Conservation (phyloP, 2,113 vertebrate species). For the Paedocypris sp. region DNA sequence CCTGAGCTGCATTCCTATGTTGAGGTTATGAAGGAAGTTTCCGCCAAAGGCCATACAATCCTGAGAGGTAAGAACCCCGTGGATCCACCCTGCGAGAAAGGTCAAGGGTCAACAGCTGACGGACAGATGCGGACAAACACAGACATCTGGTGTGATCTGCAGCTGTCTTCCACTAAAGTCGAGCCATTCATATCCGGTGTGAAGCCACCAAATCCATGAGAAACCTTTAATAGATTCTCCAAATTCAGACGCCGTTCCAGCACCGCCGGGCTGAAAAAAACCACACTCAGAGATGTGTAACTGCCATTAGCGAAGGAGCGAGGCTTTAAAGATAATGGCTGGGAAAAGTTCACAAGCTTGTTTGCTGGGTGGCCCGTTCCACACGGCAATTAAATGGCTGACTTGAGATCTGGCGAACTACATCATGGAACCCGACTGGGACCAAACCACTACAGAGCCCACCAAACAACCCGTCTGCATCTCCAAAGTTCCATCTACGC, state of each 20-base stretch:
- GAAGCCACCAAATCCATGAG: neutral
- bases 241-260: neutral
- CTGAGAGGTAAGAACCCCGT: slow-evolving; percentile 96
- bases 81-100: slow-evolving; percentile 86
- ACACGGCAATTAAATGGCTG: slow-evolving; percentile 1
- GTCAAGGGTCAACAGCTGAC: slow-evolving; percentile 24
- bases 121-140: neutral
- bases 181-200: slow-evolving; percentile 1
- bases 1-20: slow-evolving; percentile 99
- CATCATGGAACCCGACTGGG: neutral
- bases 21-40: slow-evolving; percentile 98
- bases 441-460: neutral
- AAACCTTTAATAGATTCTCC: neutral
- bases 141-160: neutral
- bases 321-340: neutral
- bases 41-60: slow-evolving; percentile 99
- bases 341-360: neutral
- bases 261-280: too few relatives aligned
- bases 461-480: neutral
- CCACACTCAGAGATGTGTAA: too few relatives aligned
- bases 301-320: neutral
- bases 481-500: neutral
- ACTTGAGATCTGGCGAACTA: neutral
- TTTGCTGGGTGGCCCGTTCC: neutral
- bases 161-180: slow-evolving; percentile 1